Evolutionary conservation across 1,140 invertebrate genomes (phyloP).

Genomic region (Lordiphosa clarofinis): DNA sequence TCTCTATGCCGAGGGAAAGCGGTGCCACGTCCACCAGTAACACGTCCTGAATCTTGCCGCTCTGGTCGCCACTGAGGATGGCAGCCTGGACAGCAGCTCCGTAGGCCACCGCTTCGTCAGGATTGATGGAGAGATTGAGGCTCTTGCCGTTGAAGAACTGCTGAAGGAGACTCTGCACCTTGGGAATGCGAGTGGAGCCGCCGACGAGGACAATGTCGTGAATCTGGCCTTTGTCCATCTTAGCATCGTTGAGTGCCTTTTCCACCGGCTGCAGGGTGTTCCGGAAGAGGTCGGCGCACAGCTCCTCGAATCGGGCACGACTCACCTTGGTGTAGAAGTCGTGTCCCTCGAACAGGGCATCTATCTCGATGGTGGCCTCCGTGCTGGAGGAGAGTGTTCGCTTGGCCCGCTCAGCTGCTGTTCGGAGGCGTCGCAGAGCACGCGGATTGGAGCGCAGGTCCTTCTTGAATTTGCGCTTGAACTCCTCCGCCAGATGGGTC

Average conservation of each 20-base stretch:
- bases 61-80: constrained; percentile 86
- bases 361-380: constrained; percentile 87
- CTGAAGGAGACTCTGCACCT: constrained; percentile 84
- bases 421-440: constrained; percentile 87
- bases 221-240: constrained; percentile 85
- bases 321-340: constrained; percentile 93
- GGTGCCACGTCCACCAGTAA: constrained; percentile 82
- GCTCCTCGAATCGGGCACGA: constrained; percentile 91
- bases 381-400: constrained; percentile 85
- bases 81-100: constrained; percentile 89
- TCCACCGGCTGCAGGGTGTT: constrained; percentile 86
- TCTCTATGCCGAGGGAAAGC: constrained; percentile 82
- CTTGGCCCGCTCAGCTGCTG: constrained; percentile 87
- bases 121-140: constrained; percentile 87
- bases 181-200: constrained; percentile 84
- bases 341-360: constrained; percentile 86
- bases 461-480: constrained; percentile 91
- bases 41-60: constrained; percentile 87
- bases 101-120: constrained; percentile 89
- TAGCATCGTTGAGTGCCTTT: constrained; percentile 87
- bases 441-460: constrained; percentile 88
- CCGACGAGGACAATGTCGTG: constrained; percentile 84
- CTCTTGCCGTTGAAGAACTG: constrained; percentile 85
- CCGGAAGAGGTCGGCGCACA: constrained; percentile 90
- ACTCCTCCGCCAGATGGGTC: constrained; percentile 87